phyloP scores from a whole-genome alignment of 2,113 vertebrate genomes.

The Centropristis striata region DNA sequence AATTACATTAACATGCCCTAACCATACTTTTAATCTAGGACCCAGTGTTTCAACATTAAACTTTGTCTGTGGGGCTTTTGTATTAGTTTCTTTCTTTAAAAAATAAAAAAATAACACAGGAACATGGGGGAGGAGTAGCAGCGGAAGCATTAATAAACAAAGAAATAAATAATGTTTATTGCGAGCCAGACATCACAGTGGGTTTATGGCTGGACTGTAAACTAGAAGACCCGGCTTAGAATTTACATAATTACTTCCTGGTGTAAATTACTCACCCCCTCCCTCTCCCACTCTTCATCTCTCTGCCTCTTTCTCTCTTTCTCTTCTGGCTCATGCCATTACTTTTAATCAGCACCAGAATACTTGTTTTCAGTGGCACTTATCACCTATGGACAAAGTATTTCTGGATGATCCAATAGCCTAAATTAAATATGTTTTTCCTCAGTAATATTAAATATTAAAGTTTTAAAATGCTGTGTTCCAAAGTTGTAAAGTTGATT shows the following conservation, averaged over 20 bases:
- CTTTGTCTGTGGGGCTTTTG: constrained; percentile 21
- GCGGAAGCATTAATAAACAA: constrained; percentile 77
- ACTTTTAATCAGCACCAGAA: not conserved
- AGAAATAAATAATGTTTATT: constrained; percentile 83
- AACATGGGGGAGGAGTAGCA: constrained; percentile 41
- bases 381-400: not conserved
- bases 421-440: too few relatives aligned
- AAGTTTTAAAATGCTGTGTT: not conserved
- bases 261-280: constrained; percentile 71
- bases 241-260: constrained; percentile 84
- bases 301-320: not conserved
- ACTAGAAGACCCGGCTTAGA: constrained; percentile 70
- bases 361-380: not conserved
- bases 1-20: constrained; percentile 67
- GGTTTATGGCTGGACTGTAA: constrained; percentile 79
- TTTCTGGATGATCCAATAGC: not conserved
- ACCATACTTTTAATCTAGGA: constrained; percentile 36
- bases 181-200: constrained; percentile 76
- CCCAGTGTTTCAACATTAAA: constrained; percentile 47
- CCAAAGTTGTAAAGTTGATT: not conserved
- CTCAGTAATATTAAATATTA: too few relatives aligned
- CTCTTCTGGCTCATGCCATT: constrained; percentile 24
- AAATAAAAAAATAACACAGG: constrained; percentile 23
- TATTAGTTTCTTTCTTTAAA: constrained; percentile 42
- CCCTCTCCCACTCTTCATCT: constrained; percentile 38